These are phyloP conservation scores for Rhagophthalmus giganteus DNA, from an alignment of 2,888 invertebrate species.

Conservation along the genomic window DNA sequence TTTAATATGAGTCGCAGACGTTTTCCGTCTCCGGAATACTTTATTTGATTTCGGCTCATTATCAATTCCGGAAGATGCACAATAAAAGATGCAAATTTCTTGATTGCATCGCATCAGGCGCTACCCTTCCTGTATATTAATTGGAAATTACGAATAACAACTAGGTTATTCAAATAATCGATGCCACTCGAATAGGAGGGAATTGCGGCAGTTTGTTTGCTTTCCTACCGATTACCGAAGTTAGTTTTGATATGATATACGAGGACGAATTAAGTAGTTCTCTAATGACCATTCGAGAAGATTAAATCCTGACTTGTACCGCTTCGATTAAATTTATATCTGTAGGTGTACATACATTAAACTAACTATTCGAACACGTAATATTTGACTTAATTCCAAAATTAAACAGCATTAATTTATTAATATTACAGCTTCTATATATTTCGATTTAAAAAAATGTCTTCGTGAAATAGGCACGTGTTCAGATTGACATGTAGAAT, in stretches of 20 bases:
- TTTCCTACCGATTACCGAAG: conserved; percentile 14
- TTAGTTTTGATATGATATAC: conserved; percentile 11
- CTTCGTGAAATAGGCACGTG: too few species aligned
- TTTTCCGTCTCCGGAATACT: not conserved
- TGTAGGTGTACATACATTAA: not conserved
- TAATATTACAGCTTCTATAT: too few species aligned
- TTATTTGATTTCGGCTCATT: conserved; percentile 25
- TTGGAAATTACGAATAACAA: conserved; percentile 32
- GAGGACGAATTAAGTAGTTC: conserved; percentile 6
- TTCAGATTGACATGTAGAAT: too few species aligned
- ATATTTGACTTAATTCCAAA: too few species aligned
- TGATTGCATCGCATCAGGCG: conserved; percentile 27
- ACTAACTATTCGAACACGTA: not conserved
- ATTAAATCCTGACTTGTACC: not conserved
- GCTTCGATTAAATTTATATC: too few species aligned
- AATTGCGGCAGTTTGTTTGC: conserved; percentile 26
- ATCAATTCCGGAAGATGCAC: conserved; percentile 29
- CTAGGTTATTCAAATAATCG: conserved; percentile 31
- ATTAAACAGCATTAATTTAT: too few species aligned
- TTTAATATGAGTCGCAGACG: not conserved
- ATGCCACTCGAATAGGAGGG: conserved; percentile 20
- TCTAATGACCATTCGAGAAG: not conserved
- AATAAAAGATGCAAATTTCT: conserved; percentile 33
- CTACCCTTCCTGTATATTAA: conserved; percentile 32
- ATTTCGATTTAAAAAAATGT: too few species aligned